Evolutionary conservation across 2,113 vertebrate genomes (phyloP).

Genomic region (Maccullochella peelii): DNA sequence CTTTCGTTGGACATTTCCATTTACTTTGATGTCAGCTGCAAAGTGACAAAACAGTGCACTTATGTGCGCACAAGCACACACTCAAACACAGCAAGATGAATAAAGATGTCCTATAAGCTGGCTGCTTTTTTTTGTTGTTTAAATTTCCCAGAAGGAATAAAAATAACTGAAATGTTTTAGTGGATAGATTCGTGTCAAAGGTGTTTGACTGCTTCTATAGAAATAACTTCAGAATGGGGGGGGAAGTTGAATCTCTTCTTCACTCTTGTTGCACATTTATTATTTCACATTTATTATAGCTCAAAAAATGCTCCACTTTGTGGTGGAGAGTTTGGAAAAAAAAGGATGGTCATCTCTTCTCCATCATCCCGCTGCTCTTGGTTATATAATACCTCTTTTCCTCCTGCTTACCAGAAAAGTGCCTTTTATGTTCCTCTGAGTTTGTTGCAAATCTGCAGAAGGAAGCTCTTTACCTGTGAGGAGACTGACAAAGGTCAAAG

Average conservation of each 20-base stretch:
- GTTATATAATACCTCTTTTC: conserved; percentile 31
- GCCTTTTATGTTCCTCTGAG: conserved; percentile 30
- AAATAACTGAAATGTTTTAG: not conserved
- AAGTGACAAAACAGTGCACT: conserved; percentile 28
- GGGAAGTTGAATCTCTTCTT: not conserved
- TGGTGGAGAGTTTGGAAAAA: not conserved
- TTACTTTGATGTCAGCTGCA: conserved; percentile 40
- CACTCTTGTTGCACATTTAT: not conserved
- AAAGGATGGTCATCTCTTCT: not conserved
- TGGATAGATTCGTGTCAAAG: conserved; percentile 1
- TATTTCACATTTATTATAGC: not conserved
- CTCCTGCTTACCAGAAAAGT: conserved; percentile 33
- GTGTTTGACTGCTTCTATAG: not conserved
- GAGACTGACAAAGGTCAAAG: conserved; percentile 41
- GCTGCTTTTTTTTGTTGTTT: conserved; percentile 7
- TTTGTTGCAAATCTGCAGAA: conserved; percentile 45
- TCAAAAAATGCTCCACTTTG: not conserved
- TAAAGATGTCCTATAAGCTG: conserved; percentile 11
- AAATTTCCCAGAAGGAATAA: conserved; percentile 16
- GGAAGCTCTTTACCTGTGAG: conserved; percentile 42
- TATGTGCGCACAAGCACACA: not conserved
- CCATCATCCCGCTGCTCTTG: conserved; percentile 10
- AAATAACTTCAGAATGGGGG: conserved; percentile 4
- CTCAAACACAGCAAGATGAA: conserved; percentile 26
- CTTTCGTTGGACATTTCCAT: conserved; percentile 49